A percentile compares a stretch with the other conserved stretches of the same genome.
Evolutionary conservation across 1,140 invertebrate species (phyloP).

Genomic region (Drosophila rhopaloa): DNA sequence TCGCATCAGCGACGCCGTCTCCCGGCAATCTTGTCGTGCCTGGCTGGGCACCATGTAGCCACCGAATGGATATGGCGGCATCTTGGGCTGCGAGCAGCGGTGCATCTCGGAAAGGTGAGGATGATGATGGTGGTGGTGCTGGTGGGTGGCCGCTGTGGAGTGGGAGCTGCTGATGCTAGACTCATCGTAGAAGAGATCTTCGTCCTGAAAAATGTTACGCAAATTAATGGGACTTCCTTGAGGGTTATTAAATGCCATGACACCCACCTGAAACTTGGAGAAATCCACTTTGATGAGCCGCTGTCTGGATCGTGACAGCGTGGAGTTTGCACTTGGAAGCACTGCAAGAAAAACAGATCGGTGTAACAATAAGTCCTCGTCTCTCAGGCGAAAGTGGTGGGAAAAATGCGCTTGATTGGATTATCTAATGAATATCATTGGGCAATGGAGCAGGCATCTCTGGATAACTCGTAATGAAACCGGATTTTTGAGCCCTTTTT

Average conservation of each 20-base stretch:
- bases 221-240: neutral
- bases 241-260: fast-evolving
- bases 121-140: conserved; percentile 33
- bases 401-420: conserved; percentile 56
- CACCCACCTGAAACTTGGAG: conserved; percentile 86
- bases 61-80: conserved; percentile 81
- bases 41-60: conserved; percentile 72
- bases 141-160: conserved; percentile 47
- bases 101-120: conserved; percentile 59
- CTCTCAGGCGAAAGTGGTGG: conserved; percentile 44
- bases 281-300: conserved; percentile 90
- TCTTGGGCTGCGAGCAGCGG: conserved; percentile 80
- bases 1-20: conserved; percentile 48
- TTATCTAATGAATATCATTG: conserved; percentile 61
- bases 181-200: conserved; percentile 79
- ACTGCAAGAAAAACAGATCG: conserved; percentile 57
- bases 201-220: conserved; percentile 48
- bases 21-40: conserved; percentile 43
- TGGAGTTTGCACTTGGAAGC: conserved; percentile 77
- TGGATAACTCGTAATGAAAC: conserved; percentile 16
- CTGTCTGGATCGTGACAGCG: conserved; percentile 82
- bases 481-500: conserved; percentile 18
- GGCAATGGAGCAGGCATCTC: conserved; percentile 31
- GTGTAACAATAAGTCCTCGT: conserved; percentile 32
- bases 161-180: conserved; percentile 66